Base-by-base conservation (phyloP, 2,113 vertebrate species). In the Toxotes jaculatrix region DNA sequence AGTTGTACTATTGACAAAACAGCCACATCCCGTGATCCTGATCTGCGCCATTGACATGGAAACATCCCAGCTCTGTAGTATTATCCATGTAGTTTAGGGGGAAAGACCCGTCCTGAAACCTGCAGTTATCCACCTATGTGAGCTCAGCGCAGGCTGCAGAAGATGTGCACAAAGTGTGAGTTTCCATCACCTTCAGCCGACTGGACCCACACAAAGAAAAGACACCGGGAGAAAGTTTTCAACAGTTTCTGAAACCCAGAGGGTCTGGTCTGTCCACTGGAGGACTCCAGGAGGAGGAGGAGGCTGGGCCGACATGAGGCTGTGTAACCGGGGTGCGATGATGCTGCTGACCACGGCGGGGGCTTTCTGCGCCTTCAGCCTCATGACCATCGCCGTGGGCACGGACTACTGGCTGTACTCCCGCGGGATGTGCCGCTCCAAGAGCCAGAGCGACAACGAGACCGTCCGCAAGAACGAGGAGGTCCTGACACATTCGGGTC, bases 321-420 rank as follows among this genome's bases (percentile, higher is more conserved):
- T 97, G 95, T 97, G 96, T 92, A 97, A 97, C 92, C 93, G 97
- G 85, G 97, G 97, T 64, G 87, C 96, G 89, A 96, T 98, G 96
- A 98, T 98, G 97, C 94, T 99, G 90, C 88, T 99, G 92, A 98
- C 98, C 88, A 98, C 97, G 51, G 97, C 97, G 83, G 97, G 97
- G 76, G 97, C 98, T 88, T 99, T 99, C 73, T 97, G 96, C 85
- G 97, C 98, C 81, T 99, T 98, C 95, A 99, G 97, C 92, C 96
- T 99, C 86, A 99, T 99, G 98, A 99, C 97, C 94, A 98, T 99
- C 89, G 98, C 98, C 3, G 98, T 99, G 92, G 98, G 98, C 77
- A 99, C 98, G 9, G 98, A 99, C 94, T 99, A 98, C 94, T 99
- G 97, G 98, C 94, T 99, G 72, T 99, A 98, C 94, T 98, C 97